These are phyloP conservation scores for Chelonus formosanus DNA, from an alignment of 2,888 invertebrate genomes.

Conservation along the genomic window DNA sequence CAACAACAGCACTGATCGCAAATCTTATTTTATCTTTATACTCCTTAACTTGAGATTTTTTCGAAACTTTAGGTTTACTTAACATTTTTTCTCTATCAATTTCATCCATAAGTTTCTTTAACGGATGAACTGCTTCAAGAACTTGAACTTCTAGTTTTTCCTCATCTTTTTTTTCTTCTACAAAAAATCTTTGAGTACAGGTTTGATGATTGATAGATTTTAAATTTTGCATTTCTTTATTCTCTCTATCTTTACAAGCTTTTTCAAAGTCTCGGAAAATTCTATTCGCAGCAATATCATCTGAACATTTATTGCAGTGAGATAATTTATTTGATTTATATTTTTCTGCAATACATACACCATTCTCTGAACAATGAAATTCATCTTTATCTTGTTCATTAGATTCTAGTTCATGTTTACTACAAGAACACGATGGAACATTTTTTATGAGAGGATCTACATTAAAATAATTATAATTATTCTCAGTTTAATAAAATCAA, in stretches of 20 bases:
- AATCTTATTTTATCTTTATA: constrained; percentile 26
- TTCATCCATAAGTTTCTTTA: constrained; percentile 12
- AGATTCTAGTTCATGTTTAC: constrained; percentile 19
- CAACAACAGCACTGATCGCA: constrained; percentile 11
- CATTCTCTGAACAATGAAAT: constrained; percentile 20
- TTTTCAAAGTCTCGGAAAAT: constrained; percentile 41
- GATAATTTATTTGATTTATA: constrained; percentile 43
- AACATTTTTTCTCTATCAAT: constrained; percentile 10
- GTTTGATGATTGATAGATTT: constrained; percentile 9
- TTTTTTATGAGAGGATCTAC: constrained; percentile 41
- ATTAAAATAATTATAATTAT: neutral
- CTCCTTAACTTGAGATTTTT: constrained; percentile 7
- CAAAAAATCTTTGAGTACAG: constrained; percentile 13
- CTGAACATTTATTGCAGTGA: constrained; percentile 34
- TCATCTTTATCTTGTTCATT: neutral
- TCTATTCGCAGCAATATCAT: constrained; percentile 35
- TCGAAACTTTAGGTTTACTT: neutral
- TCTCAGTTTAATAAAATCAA: too few relatives aligned
- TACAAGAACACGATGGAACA: constrained; percentile 53
- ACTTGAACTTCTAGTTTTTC: neutral
- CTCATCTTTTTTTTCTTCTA: constrained; percentile 8
- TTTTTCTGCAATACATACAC: constrained; percentile 50
- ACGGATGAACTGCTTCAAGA: constrained; percentile 15
- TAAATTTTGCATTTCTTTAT: constrained; percentile 18
- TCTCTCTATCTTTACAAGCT: constrained; percentile 33